These are phyloP conservation scores for Drosophila phalerata DNA, from an alignment of 2,888 invertebrate species.

Conservation along the genomic window DNA sequence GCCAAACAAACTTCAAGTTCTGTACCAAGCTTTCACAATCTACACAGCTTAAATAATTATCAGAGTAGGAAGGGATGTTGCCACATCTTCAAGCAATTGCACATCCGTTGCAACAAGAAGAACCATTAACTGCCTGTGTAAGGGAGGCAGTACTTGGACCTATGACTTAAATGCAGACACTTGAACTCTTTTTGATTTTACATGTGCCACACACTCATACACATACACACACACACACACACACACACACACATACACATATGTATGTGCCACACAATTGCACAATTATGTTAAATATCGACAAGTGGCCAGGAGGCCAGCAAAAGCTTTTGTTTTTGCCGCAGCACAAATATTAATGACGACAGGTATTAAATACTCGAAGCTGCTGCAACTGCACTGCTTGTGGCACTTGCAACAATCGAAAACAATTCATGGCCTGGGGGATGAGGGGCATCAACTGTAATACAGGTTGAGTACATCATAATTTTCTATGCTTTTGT, in stretches of 20 bases:
- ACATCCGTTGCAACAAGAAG: constrained; percentile 49
- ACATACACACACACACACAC: constrained; percentile 13
- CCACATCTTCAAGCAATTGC: constrained; percentile 48
- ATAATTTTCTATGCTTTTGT: constrained; percentile 52
- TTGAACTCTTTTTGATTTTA: constrained; percentile 78
- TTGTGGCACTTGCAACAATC: constrained; percentile 46
- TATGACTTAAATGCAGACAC: constrained; percentile 66
- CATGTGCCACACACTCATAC: constrained; percentile 14
- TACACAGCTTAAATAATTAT: constrained; percentile 4
- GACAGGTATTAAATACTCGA: constrained; percentile 74
- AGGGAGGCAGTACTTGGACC: constrained; percentile 47
- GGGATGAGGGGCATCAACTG: constrained; percentile 15
- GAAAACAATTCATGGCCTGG: constrained; percentile 39
- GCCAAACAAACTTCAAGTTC: background rate
- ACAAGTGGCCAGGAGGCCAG: constrained; percentile 69
- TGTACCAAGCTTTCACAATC: background rate
- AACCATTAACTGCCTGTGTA: constrained; percentile 59
- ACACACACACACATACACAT: constrained; percentile 5
- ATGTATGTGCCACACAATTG: constrained; percentile 57
- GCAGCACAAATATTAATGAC: constrained; percentile 57
- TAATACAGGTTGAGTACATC: constrained; percentile 58
- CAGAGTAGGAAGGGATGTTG: background rate
- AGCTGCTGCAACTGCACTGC: constrained; percentile 33
- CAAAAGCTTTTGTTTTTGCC: constrained; percentile 63
- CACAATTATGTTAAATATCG: constrained; percentile 84